Base-by-base conservation (phyloP, 2,113 vertebrate genomes). In the Phycodurus eques region DNA sequence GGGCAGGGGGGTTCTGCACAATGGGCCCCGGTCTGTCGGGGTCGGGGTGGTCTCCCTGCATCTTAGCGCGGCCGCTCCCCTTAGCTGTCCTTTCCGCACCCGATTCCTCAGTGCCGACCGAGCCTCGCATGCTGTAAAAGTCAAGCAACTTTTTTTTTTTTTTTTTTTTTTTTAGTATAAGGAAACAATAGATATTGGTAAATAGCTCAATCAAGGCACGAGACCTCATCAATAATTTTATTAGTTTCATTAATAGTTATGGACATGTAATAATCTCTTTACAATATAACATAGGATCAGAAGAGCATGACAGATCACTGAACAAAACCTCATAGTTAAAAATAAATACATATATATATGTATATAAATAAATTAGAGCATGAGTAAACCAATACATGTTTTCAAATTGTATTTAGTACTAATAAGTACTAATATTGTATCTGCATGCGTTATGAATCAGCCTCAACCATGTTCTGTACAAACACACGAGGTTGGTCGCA, bases 381-480 rank as follows among this genome's bases (percentile, higher is more conserved):
- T 80, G 80, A 86, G 80, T 84, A 81, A 88, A 87, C 62, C 81
- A 82, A 81, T 85, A 89, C 73, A 84, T 80, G 71, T 86, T 74
- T 75, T 73, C 14, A 88, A 91, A 82, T 86, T 27, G 87, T 81
- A 84, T 85, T 85, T 82, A 84, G 76, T 31, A 83, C 80, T 77
- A 31, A 46, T 80, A 82, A 74, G 78, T 89, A 76, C 67, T 88
- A 81, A 79, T 87, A 85, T 80, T 75, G 78, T 85, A 82, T 81
- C 75, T 75, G 88, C 90, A 91, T 90, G 89, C 90, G 10, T 85
- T 70, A 80, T 79, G 66, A 84, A 87, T 83, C 49, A 82, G 69
- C 61, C 65, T 80, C 44, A 74, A 61, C 54, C 66, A 74, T 76
- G 66, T 72, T 78, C 80, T 87, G 80, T 89, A 89, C 88, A 88